Percentiles rank a stretch among this genome's conserved stretches.
Evolutionary conservation across 2,888 invertebrate species (phyloP).

Genomic region (Pheosia gnoma): DNA sequence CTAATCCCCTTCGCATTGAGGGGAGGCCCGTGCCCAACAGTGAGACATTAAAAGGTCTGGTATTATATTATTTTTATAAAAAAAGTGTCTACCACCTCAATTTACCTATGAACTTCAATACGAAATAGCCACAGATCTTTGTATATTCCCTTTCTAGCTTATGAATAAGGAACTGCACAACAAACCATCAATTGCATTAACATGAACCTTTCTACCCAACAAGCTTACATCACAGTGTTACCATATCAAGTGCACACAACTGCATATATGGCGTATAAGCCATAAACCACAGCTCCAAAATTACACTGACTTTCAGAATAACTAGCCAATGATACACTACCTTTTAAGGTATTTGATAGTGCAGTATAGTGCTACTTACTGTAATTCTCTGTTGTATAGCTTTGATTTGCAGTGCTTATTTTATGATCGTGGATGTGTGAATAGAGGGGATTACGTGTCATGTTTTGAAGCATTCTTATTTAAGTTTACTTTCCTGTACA

Average conservation of each 20-base stretch:
- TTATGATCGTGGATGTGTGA: conserved; percentile 20
- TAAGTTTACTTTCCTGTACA: not conserved
- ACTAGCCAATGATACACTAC: conserved; percentile 47
- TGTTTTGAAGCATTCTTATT: not conserved
- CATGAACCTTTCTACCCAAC: not conserved
- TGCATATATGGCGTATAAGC: conserved; percentile 37
- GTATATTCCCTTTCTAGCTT: too few relatives aligned
- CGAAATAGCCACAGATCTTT: too few relatives aligned
- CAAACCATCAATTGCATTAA: not conserved
- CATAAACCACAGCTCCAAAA: conserved; percentile 43
- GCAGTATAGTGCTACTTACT: conserved; percentile 28
- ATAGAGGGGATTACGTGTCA: not conserved
- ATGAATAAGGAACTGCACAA: not conserved
- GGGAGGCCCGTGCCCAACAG: too few relatives aligned
- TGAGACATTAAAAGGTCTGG: too few relatives aligned
- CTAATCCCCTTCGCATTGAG: too few relatives aligned
- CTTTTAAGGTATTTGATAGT: conserved; percentile 38
- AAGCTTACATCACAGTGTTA: conserved; percentile 9
- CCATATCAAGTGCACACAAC: conserved; percentile 13
- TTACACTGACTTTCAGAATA: conserved; percentile 50
- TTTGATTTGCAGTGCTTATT: conserved; percentile 45
- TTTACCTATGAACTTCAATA: too few relatives aligned
- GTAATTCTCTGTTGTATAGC: conserved; percentile 49
- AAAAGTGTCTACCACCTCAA: too few relatives aligned
- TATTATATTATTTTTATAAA: too few relatives aligned